Evolutionary conservation across 2,113 vertebrate species (phyloP), one percentile per base, ranked within the genome.

Genomic region (Laterallus jamaicensis): DNA sequence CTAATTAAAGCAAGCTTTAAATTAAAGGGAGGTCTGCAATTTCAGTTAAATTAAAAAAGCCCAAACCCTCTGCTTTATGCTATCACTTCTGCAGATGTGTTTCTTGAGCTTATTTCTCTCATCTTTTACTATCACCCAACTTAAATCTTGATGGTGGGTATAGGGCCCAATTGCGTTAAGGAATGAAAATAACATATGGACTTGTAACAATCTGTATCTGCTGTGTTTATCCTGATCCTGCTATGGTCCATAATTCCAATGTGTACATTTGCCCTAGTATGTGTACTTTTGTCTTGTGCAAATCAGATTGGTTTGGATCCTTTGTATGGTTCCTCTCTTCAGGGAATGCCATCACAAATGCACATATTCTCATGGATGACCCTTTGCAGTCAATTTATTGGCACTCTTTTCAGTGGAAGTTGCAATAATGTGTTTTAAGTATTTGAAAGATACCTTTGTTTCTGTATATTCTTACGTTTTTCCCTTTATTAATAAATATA

Each of bases 351-450:
- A 21, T 69, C 8, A 25, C 20, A 14, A 56, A 29, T 50, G 24
- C 21, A 11, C 15, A 21, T 0, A 0, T 49, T 84, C 25, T 82
- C 10, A 2, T 47, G 12, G 32, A 2, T 47, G 12, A 29, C 1
- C 2, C 42, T 75, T 76, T 63, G 32, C 55, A 91, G 54, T 19
- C 26, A 32, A 74, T 37, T 70, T 39, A 75, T 40, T 63, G 40
- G n/a, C 10, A 4, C 31, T 90, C 32, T 84, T 77, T 58, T 55
- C 35, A 39, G 44, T 56, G 42, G 12, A 29, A 68, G 24, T 58
- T 81, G 50, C 32, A 58, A 22, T 35, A 52, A 37, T 11, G 21
- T 49, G n/a, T 73, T 73, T 82, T 24, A 55, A 35, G 32, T 54
- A 22, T 77, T 86, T 66, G 55, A 86, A 69, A 88, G 15, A 16